A percentile compares a stretch with the other conserved stretches of the same genome.
phyloP scores from a whole-genome alignment of 2,113 vertebrate species.

The Rynchops niger region DNA sequence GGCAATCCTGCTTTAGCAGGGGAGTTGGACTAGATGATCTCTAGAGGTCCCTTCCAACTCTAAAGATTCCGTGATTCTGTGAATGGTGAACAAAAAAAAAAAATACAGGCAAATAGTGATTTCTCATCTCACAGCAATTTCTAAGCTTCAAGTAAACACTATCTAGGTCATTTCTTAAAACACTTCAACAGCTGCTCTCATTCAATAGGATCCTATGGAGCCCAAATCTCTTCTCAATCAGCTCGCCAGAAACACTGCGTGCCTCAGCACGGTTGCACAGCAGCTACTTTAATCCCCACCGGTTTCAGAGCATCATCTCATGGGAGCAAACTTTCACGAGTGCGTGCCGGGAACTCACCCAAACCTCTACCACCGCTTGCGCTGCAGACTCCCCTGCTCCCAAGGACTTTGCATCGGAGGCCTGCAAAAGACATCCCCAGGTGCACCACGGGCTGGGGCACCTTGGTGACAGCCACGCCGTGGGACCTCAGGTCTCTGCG shows the following conservation, averaged over 20 bases:
- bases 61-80: too few relatives aligned
- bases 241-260: background rate
- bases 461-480: fast-evolving
- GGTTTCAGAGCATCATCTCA: background rate
- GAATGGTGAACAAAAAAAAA: background rate
- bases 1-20: too few relatives aligned
- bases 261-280: background rate
- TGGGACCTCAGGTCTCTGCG: background rate
- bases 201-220: background rate
- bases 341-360: background rate
- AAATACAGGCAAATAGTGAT: background rate
- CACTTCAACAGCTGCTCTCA: background rate
- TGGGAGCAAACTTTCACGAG: background rate
- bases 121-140: background rate
- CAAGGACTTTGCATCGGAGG: background rate
- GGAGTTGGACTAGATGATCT: too few relatives aligned
- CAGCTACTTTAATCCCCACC: background rate
- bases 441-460: background rate
- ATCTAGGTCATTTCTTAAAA: background rate
- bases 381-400: background rate
- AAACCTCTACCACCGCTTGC: background rate
- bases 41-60: too few relatives aligned
- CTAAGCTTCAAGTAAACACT: background rate
- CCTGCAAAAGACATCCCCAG: fast-evolving
- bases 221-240: background rate